Conservation (phyloP, 2,113 vertebrate species). For the Cyrtonyx montezumae region DNA sequence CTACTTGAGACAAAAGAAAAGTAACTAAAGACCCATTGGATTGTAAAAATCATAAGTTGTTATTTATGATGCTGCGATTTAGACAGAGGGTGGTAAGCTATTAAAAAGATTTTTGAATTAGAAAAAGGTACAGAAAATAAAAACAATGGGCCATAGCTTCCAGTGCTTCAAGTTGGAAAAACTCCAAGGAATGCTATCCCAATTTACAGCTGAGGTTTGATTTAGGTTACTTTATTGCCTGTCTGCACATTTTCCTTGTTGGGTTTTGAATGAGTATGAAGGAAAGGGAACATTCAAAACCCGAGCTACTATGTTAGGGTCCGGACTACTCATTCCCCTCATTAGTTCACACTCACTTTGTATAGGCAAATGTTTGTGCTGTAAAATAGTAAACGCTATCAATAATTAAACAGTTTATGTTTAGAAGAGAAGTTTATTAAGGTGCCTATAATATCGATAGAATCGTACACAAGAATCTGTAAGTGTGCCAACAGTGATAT, state of each 20-base stretch:
- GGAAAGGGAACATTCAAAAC: not conserved
- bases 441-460: not conserved
- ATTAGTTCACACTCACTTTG: not conserved
- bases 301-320: not conserved
- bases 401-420: not conserved
- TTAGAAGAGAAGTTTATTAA: not conserved
- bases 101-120: not conserved
- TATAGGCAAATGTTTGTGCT: not conserved
- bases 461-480: not conserved
- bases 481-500: not conserved
- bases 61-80: not conserved
- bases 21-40: not conserved
- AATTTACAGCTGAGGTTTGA: not conserved
- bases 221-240: not conserved
- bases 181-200: not conserved
- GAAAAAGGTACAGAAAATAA: not conserved
- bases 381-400: not conserved
- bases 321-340: not conserved
- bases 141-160: fast-evolving
- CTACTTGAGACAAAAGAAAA: not conserved
- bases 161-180: not conserved
- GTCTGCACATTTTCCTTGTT: not conserved
- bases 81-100: not conserved
- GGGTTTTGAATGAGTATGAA: not conserved
- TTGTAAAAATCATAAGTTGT: not conserved